Evolutionary conservation across 2,113 vertebrate genomes (phyloP).

Genomic region (Hemibates koningsi): DNA sequence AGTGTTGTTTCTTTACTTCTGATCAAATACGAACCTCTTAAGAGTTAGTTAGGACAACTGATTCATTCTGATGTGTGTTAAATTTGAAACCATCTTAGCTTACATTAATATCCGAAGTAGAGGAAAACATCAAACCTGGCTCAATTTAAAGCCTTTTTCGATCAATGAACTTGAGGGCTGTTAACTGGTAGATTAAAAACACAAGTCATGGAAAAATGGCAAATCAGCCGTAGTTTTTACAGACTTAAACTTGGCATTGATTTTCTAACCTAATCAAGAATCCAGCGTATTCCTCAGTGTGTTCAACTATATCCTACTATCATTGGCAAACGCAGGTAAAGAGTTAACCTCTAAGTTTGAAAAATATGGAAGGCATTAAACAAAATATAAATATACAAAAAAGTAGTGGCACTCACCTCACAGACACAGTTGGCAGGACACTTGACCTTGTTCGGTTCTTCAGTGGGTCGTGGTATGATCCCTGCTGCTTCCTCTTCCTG

Average conservation of each 20-base stretch:
- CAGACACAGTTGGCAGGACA: conserved; percentile 84
- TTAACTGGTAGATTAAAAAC: not conserved
- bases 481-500: conserved; percentile 54
- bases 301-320: not conserved
- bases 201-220: not conserved
- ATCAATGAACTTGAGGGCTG: not conserved
- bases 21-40: not conserved
- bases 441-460: conserved; percentile 32
- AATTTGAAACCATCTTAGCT: not conserved
- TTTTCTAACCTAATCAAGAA: not conserved
- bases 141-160: accelerated
- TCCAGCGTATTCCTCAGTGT: not conserved
- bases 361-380: not conserved
- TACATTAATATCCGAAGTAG: accelerated
- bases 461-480: not conserved
- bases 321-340: not conserved
- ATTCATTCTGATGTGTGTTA: not conserved
- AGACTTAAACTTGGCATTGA: not conserved
- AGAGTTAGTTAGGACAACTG: not conserved
- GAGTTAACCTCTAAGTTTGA: not conserved
- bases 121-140: too few relatives aligned
- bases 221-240: not conserved
- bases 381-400: not conserved
- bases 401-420: conserved; percentile 34
- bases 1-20: not conserved